A percentile compares a stretch with the other conserved stretches of the same genome.
Evolutionary conservation across 2,113 vertebrate genomes (phyloP).

Genomic region (Fregata magnificens): DNA sequence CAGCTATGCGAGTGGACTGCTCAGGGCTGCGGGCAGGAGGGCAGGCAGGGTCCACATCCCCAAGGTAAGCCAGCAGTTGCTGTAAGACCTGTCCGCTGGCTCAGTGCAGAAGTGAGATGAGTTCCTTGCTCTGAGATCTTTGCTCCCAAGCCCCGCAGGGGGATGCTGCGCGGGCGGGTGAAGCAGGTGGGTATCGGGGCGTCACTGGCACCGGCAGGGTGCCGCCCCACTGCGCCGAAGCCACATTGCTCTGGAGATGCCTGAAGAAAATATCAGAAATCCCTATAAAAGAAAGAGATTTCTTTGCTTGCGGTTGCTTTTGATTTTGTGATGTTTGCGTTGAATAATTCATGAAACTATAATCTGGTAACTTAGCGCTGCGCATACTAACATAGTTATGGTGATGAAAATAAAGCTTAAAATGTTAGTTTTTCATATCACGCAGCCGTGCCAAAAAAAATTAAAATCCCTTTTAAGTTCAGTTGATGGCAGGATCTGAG

Average conservation of each 20-base stretch:
- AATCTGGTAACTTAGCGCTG: not conserved
- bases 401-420: not conserved
- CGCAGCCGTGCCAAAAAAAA: not conserved
- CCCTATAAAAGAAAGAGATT: not conserved
- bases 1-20: not conserved
- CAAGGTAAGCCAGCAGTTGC: not conserved
- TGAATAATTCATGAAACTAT: not conserved
- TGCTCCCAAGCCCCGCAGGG: not conserved
- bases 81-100: not conserved
- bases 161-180: not conserved
- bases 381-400: not conserved
- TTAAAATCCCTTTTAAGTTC: not conserved
- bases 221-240: not conserved
- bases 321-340: not conserved
- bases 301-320: not conserved
- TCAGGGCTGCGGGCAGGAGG: not conserved
- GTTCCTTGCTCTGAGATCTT: rapidly evolving
- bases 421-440: not conserved
- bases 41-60: not conserved
- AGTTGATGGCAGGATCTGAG: not conserved
- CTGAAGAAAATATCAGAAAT: not conserved
- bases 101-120: rapidly evolving
- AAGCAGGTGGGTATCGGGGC: not conserved
- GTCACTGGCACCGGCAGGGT: rapidly evolving
- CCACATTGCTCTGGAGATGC: not conserved